These are phyloP conservation scores for Emberiza fucata DNA, from an alignment of 2,113 vertebrate species.

Conservation along the genomic window DNA sequence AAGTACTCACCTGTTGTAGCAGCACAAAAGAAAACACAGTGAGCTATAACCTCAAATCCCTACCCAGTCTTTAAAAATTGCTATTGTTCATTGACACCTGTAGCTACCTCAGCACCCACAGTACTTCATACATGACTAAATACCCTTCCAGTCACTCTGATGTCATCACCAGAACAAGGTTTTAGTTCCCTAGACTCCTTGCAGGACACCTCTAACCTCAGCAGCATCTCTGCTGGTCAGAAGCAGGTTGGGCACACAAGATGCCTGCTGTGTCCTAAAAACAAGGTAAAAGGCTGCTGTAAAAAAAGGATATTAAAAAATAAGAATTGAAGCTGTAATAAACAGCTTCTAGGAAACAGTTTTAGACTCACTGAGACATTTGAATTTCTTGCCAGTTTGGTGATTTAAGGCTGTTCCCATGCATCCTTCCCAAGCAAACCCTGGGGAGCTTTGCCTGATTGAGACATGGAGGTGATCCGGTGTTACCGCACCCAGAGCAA, in stretches of 20 bases:
- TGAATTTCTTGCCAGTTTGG: background rate
- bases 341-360: background rate
- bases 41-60: background rate
- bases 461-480: accelerated
- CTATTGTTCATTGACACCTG: background rate
- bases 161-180: background rate
- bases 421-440: background rate
- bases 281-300: background rate
- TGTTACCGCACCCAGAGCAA: accelerated
- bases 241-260: accelerated
- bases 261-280: background rate
- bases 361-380: background rate
- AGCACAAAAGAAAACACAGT: background rate
- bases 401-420: background rate
- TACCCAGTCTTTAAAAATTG: background rate
- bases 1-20: background rate
- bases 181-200: background rate
- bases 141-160: background rate
- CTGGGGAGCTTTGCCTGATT: background rate
- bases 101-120: background rate
- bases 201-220: background rate
- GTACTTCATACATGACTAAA: background rate
- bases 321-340: background rate
- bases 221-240: background rate
- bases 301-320: background rate